Evolutionary conservation across 2,113 vertebrate genomes (phyloP).

Genomic region (Telmatochromis bifrenatus): DNA sequence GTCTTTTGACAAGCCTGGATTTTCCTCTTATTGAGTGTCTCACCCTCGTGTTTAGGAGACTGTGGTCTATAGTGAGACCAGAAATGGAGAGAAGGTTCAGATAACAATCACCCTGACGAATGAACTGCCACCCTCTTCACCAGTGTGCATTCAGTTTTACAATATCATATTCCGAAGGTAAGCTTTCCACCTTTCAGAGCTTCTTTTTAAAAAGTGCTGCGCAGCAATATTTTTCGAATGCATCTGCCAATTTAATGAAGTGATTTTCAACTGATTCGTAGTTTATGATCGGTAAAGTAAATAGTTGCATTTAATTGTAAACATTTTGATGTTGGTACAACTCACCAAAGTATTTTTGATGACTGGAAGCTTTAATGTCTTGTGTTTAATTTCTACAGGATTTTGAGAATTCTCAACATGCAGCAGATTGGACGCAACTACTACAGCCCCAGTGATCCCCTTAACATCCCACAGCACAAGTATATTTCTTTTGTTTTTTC

Average conservation of each 20-base stretch:
- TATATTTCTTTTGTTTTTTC: conserved; percentile 14
- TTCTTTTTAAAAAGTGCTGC: background rate
- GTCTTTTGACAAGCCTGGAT: background rate
- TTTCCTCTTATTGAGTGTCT: background rate
- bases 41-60: conserved; percentile 73
- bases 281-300: background rate
- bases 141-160: conserved; percentile 91
- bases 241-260: background rate
- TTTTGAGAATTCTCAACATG: conserved; percentile 88
- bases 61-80: conserved; percentile 77
- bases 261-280: background rate
- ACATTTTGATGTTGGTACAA: background rate
- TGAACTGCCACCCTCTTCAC: conserved; percentile 85
- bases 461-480: conserved; percentile 85
- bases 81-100: conserved; percentile 79
- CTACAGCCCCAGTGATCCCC: conserved; percentile 84
- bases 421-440: conserved; percentile 95
- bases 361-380: background rate
- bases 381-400: conserved; percentile 52
- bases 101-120: conserved; percentile 86
- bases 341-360: background rate
- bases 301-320: background rate
- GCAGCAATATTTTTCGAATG: background rate
- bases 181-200: background rate
- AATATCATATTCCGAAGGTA: conserved; percentile 92